Percentiles rank a stretch among this genome's conserved stretches.
Conservation (phyloP, 2,113 vertebrate species). For the Aramus guarauna region DNA sequence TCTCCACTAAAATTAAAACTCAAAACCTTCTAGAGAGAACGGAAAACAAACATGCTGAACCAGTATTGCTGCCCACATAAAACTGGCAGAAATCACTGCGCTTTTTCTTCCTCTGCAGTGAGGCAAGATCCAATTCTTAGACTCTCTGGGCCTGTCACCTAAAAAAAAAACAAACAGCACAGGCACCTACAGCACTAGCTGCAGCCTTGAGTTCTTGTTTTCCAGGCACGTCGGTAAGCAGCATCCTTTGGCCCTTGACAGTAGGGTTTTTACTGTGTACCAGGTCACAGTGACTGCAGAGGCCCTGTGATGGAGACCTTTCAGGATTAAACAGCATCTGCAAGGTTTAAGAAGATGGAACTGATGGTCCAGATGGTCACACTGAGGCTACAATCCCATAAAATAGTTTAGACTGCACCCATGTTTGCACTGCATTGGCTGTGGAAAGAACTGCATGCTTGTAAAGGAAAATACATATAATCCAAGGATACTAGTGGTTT, state of each 20-base stretch:
- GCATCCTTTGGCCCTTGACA: not conserved
- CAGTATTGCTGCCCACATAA: not conserved
- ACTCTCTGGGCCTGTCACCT: not conserved
- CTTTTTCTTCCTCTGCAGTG: not conserved
- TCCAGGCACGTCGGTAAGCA: not conserved
- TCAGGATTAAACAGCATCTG: not conserved
- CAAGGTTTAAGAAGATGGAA: not conserved
- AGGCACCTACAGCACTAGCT: not conserved
- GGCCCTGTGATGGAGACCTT: not conserved
- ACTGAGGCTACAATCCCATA: not conserved
- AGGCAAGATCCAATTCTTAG: not conserved
- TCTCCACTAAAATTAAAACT: conserved; percentile 23
- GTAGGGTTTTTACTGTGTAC: not conserved
- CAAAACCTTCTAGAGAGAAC: not conserved
- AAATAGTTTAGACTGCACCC: not conserved
- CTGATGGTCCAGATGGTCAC: not conserved
- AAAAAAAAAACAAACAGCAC: not conserved
- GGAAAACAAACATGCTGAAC: conserved; percentile 20
- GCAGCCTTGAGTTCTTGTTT: not conserved
- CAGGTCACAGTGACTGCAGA: not conserved
- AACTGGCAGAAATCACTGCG: not conserved
- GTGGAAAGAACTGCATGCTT: not conserved
- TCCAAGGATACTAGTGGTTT: not conserved
- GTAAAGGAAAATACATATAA: not conserved
- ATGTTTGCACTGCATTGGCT: not conserved